phyloP scores from a whole-genome alignment of 2,797 vertebrate species.

The Sebastes cheni region DNA sequence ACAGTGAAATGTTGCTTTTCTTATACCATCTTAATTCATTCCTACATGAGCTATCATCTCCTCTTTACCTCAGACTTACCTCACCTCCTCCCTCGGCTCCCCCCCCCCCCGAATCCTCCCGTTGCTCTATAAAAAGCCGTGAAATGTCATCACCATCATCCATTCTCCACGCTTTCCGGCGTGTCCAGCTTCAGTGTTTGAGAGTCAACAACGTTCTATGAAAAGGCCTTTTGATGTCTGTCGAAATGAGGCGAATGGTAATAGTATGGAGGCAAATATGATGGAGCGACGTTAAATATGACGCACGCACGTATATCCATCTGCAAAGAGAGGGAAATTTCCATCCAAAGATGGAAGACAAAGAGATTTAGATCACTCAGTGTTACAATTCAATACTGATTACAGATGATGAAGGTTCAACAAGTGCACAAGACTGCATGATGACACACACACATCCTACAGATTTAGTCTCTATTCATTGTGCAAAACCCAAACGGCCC shows the following conservation, averaged over 20 bases:
- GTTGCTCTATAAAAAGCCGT: background rate
- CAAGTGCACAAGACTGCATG: background rate
- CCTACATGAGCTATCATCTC: background rate
- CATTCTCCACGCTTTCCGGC: background rate
- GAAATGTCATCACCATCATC: background rate
- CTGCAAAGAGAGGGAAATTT: background rate
- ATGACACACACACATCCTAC: background rate
- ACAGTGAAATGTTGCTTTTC: background rate
- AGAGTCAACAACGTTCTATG: constrained; percentile 41
- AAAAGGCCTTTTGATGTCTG: constrained; percentile 56
- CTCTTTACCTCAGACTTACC: background rate
- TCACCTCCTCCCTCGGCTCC: background rate
- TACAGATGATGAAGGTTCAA: constrained; percentile 3
- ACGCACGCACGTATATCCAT: too few relatives aligned
- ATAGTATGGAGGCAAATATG: constrained; percentile 29
- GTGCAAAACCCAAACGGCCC: constrained; percentile 45
- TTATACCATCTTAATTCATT: background rate
- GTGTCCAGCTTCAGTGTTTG: constrained; percentile 21
- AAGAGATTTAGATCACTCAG: background rate
- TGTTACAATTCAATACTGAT: background rate
- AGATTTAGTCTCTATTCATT: constrained; percentile 54
- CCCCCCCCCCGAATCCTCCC: background rate
- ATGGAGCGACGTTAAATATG: constrained; percentile 4
- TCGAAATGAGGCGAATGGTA: constrained; percentile 38
- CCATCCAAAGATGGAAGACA: background rate